A percentile compares a stretch with the other conserved stretches of the same genome.
Conservation (phyloP, 2,888 invertebrate genomes). For the Drosophila cracens region DNA sequence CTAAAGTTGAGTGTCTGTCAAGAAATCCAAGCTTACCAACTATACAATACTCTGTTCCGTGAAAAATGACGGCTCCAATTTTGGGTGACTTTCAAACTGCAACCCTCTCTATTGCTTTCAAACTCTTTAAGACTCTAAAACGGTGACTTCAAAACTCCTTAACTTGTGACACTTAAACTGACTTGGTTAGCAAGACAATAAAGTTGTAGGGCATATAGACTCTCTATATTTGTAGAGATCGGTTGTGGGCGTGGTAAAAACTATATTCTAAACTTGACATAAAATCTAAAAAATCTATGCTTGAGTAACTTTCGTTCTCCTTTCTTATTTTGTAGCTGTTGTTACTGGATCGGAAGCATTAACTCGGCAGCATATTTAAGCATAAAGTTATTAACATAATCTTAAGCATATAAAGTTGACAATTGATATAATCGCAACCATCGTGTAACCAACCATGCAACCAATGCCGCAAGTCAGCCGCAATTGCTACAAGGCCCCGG, state of each 20-base stretch:
- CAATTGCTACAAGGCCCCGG: conserved; percentile 7
- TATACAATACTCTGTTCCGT: neutral
- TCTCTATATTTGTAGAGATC: neutral
- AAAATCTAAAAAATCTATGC: neutral
- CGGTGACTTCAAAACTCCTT: neutral
- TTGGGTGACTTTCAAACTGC: neutral
- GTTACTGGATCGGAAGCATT: conserved; percentile 20
- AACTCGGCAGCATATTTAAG: conserved; percentile 56
- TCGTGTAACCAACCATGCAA: conserved; percentile 43
- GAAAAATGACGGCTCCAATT: neutral
- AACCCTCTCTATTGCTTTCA: neutral
- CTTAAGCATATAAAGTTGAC: conserved; percentile 60
- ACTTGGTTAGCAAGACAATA: neutral
- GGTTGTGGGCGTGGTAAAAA: neutral
- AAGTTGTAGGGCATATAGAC: neutral
- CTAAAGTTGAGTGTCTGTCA: neutral
- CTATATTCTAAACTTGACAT: neutral
- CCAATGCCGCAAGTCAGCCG: conserved; percentile 43
- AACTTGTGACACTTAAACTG: neutral
- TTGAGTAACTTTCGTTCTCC: neutral
- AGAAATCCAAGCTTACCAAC: neutral
- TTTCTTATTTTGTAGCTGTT: conserved; percentile 16
- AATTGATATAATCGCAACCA: conserved; percentile 72
- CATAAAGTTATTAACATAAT: conserved; percentile 70
- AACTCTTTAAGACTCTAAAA: neutral